Evolutionary conservation across 2,113 vertebrate species (phyloP).

Genomic region (Micronycteris hirsuta): DNA sequence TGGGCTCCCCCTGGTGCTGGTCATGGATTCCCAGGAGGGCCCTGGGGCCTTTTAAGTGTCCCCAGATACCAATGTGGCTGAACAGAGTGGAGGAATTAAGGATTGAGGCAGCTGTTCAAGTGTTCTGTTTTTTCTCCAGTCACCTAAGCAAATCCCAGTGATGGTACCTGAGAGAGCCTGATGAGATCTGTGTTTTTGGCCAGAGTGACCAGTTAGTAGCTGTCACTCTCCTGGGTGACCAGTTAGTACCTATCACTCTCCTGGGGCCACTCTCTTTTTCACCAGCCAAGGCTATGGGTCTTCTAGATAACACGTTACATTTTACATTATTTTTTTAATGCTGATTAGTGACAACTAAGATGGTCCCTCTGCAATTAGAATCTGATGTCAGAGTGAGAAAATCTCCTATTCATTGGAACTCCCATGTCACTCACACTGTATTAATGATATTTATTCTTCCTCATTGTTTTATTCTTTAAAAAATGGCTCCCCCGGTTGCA

Average conservation of each 20-base stretch:
- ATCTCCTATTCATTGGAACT: slow-evolving; percentile 36
- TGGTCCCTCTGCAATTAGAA: slow-evolving; percentile 39
- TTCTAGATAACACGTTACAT: slow-evolving; percentile 46
- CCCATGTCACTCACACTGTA: slow-evolving; percentile 56
- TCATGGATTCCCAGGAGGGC: too few species aligned
- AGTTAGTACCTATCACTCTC: not conserved
- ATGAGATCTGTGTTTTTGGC: not conserved
- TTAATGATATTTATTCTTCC: slow-evolving; percentile 59
- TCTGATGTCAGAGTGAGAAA: slow-evolving; percentile 66
- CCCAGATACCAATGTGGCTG: not conserved
- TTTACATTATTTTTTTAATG: slow-evolving; percentile 38
- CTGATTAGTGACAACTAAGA: slow-evolving; percentile 49
- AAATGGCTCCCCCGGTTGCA: slow-evolving; percentile 67
- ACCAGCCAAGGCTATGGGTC: not conserved
- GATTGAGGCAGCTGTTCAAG: not conserved
- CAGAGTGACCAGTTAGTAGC: not conserved
- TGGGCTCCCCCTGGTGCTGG: not conserved
- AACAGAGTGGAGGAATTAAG: not conserved
- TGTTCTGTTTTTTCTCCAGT: not conserved
- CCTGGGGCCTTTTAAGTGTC: not conserved
- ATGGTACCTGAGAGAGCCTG: not conserved
- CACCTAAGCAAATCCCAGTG: not conserved
- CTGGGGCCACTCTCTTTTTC: not conserved
- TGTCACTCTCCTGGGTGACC: not conserved
- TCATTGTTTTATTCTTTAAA: slow-evolving; percentile 55